phyloP scores from a whole-genome alignment of 2,888 invertebrate genomes.

The Lepidonotus clava region DNA sequence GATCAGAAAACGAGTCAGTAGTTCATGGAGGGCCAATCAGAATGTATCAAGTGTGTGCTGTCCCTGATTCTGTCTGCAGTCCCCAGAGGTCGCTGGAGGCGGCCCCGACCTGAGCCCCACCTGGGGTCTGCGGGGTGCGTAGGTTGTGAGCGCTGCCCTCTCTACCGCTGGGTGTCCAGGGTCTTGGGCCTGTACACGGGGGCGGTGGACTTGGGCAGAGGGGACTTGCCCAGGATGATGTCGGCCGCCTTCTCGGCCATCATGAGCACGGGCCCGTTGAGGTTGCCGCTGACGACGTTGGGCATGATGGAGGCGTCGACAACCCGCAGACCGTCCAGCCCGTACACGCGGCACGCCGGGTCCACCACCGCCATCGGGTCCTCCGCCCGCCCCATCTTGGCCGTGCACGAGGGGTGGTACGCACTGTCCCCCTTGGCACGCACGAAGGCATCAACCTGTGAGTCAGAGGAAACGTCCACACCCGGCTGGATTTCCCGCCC shows the following conservation, averaged over 20 bases:
- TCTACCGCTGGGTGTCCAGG: conserved; percentile 61
- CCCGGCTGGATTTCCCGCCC: conserved; percentile 75
- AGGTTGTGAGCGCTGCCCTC: too few relatives aligned
- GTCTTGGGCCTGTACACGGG: conserved; percentile 74
- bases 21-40: too few relatives aligned
- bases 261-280: conserved; percentile 83
- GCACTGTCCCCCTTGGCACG: conserved; percentile 82
- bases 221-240: conserved; percentile 78
- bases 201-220: conserved; percentile 75
- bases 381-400: conserved; percentile 85
- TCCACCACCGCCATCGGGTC: conserved; percentile 86
- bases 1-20: too few relatives aligned
- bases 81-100: too few relatives aligned
- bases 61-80: too few relatives aligned
- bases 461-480: conserved; percentile 71
- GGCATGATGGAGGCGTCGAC: conserved; percentile 92
- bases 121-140: too few relatives aligned
- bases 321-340: conserved; percentile 85
- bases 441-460: conserved; percentile 79
- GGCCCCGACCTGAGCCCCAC: too few relatives aligned
- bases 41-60: too few relatives aligned
- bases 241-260: conserved; percentile 82
- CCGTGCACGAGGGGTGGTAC: conserved; percentile 91
- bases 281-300: conserved; percentile 88
- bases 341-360: conserved; percentile 81